A percentile compares a stretch with the other conserved stretches of the same genome.
Conservation (phyloP, 2,797 vertebrate species). For the Danio aesculapii region DNA sequence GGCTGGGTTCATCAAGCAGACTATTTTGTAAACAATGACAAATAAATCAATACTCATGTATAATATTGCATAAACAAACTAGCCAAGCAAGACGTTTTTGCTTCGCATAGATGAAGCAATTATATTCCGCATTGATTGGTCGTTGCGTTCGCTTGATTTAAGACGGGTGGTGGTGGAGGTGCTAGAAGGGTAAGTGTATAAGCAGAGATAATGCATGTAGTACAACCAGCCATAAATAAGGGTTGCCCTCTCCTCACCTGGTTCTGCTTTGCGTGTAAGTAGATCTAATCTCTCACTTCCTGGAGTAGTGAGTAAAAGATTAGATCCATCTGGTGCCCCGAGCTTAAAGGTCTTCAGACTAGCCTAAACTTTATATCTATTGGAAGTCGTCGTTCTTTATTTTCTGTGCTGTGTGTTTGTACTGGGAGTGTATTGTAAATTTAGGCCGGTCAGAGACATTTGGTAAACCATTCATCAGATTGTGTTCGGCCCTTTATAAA, state of each 20-base stretch:
- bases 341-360: constrained; percentile 27
- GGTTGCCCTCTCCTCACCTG: constrained; percentile 63
- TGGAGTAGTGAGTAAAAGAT: constrained; percentile 58
- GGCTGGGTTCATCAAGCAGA: constrained; percentile 61
- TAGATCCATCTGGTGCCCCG: constrained; percentile 59
- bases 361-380: constrained; percentile 47
- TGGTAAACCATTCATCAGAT: constrained; percentile 51
- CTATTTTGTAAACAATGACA: constrained; percentile 57
- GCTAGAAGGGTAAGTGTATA: constrained; percentile 50
- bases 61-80: constrained; percentile 68
- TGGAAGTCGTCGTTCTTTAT: constrained; percentile 36
- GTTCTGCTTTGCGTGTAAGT: constrained; percentile 66
- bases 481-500: constrained; percentile 47
- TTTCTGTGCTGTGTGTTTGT: constrained; percentile 25
- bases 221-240: constrained; percentile 58
- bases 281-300: constrained; percentile 69
- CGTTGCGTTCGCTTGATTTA: constrained; percentile 56
- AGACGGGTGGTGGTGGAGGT: constrained; percentile 22
- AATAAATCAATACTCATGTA: constrained; percentile 69
- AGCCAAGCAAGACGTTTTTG: constrained; percentile 62
- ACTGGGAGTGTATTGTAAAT: constrained; percentile 39
- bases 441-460: constrained; percentile 45
- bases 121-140: constrained; percentile 67
- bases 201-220: constrained; percentile 65
- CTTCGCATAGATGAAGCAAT: constrained; percentile 65